These are phyloP conservation scores for Corythaeola cristata DNA, from an alignment of 2,113 vertebrate species.

Conservation along the genomic window DNA sequence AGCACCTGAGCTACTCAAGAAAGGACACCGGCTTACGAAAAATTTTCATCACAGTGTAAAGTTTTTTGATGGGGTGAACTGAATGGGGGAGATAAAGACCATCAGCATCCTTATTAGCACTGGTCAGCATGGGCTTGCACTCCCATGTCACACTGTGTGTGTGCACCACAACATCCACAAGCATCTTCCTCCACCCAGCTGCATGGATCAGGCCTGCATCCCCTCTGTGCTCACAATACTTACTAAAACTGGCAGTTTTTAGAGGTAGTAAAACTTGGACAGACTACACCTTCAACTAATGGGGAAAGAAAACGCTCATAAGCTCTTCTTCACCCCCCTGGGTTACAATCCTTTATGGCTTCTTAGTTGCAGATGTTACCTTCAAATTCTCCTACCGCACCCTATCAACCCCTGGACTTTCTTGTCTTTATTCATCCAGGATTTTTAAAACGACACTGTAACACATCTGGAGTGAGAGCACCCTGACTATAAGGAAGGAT, in stretches of 20 bases:
- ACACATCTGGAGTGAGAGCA: not conserved
- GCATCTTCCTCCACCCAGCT: not conserved
- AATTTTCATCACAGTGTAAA: not conserved
- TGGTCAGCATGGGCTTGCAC: not conserved
- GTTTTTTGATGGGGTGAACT: not conserved
- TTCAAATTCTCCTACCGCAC: not conserved
- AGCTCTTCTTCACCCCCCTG: not conserved
- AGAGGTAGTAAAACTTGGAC: not conserved
- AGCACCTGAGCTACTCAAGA: not conserved
- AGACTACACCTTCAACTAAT: not conserved
- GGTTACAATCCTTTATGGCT: not conserved
- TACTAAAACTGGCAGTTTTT: not conserved
- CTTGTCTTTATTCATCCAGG: not conserved
- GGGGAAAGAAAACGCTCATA: not conserved
- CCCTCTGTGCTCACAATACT: not conserved
- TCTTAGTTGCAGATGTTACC: not conserved
- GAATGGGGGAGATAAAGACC: not conserved
- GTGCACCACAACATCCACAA: not conserved
- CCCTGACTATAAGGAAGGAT: not conserved
- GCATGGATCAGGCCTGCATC: not conserved
- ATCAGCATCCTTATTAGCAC: not conserved
- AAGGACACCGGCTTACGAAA: not conserved
- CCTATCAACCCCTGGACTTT: not conserved
- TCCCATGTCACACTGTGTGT: fast-evolving
- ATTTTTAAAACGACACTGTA: not conserved